Percentiles rank a stretch among this genome's conserved stretches.
Conservation (phyloP, 2,797 vertebrate species). For the Oreochromis grahami region DNA sequence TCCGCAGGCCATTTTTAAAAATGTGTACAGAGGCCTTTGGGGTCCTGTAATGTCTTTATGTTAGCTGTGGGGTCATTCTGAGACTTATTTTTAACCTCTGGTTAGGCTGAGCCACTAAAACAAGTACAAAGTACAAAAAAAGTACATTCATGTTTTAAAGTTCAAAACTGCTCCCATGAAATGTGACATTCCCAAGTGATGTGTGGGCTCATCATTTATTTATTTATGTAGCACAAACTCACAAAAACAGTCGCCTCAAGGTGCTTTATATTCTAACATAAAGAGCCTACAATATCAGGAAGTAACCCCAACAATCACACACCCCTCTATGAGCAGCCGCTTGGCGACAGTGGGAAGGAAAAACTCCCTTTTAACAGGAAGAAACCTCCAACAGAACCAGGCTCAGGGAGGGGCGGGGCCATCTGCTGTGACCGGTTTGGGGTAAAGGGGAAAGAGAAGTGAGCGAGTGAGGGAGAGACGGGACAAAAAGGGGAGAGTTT, state of each 20-base stretch:
- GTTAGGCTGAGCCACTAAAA: not conserved
- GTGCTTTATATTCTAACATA: not conserved
- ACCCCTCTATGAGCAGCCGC: not conserved
- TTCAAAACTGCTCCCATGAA: not conserved
- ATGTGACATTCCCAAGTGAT: not conserved
- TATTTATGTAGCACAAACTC: not conserved
- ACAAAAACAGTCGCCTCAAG: not conserved
- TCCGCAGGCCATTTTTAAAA: not conserved
- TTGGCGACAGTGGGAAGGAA: not conserved
- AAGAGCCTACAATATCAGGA: not conserved
- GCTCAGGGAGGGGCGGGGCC: not conserved
- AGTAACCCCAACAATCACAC: not conserved
- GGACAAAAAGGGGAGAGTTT: not conserved
- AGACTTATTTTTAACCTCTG: not conserved
- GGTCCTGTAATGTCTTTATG: not conserved
- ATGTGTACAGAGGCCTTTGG: not conserved
- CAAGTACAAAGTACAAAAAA: not conserved
- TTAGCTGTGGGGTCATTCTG: not conserved
- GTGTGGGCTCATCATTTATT: not conserved
- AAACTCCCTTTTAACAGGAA: not conserved
- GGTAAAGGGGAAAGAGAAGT: not conserved
- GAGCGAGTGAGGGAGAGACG: too few species aligned
- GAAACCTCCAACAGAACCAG: not conserved
- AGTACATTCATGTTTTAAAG: not conserved
- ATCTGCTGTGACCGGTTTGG: accelerated